Base-by-base conservation (phyloP, 2,113 vertebrate genomes). In the Poecilia latipinna region DNA sequence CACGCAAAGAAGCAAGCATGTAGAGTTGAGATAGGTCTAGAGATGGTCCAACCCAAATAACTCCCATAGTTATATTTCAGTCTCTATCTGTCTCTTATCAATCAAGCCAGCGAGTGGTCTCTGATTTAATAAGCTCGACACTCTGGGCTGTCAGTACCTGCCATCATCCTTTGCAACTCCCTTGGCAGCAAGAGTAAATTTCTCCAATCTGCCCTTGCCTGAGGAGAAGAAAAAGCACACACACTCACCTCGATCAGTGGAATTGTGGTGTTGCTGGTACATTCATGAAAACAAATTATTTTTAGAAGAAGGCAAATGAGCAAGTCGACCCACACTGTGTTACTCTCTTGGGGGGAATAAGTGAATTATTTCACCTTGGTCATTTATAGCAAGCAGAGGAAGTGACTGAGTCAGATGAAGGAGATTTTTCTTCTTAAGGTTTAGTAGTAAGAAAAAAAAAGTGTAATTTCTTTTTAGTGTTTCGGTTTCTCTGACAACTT, bases 241-340 rank as follows among this genome's bases (percentile, higher is more conserved):
- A 63, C 69, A 68, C 77, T 75, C 29, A 65, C 76, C 82, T 68
- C 74, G 39, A 87, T 89, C 81, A 22, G 79, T 85, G 83, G 84
- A 91, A 90, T 86, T 88, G 89, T 89, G 82, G 82, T 82, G 82
- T 85, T 75, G 54, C 75, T 63, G 73, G 22, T 84, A 88, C 91
- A 39, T 90, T 79, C 83, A 83, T 87, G 79, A 90, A 93, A 94
- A 93, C 75, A 91, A 91, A 93, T 92, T 80, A 88, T 88, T 86
- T 92, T 83, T 72, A 29, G 78, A 77, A 69, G 61, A 74, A 74
- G 78, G 75, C 6, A 74, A 84, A 68, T 69, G 74, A 86, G 70
- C 77, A 72, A 77, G 71, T 79, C 71, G 66, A 72, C 33, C 54
- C 68, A 79, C 65, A 29, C 60, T 61, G 78, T 60, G 42, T 66